A percentile compares a stretch with the other conserved stretches of the same genome.
Conservation (phyloP, 2,888 invertebrate species). For the Caenorhabditis uteleia region DNA sequence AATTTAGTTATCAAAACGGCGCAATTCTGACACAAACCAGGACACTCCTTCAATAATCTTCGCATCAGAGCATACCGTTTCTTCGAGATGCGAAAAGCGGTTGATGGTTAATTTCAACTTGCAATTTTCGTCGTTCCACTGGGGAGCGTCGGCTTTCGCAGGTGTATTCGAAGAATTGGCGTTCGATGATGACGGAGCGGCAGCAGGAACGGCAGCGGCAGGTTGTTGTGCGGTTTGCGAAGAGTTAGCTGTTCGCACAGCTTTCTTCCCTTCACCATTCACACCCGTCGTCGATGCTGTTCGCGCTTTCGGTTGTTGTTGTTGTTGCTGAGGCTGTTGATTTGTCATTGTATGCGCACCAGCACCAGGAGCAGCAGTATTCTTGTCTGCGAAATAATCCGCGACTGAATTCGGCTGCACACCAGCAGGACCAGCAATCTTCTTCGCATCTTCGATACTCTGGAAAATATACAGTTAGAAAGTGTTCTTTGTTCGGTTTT, state of each 20-base stretch:
- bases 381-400: slow-evolving; percentile 29
- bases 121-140: slow-evolving; percentile 70
- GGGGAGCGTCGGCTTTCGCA: slow-evolving; percentile 17
- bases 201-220: too few species aligned
- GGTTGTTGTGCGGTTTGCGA: slow-evolving; percentile 7
- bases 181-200: slow-evolving; percentile 9
- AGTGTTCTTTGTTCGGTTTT: too few species aligned
- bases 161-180: slow-evolving; percentile 4
- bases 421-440: slow-evolving; percentile 30
- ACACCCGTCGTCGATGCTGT: slow-evolving; percentile 27
- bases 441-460: neutral
- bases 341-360: too few species aligned
- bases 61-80: slow-evolving; percentile 83
- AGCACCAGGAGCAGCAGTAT: slow-evolving; percentile 2
- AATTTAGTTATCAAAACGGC: too few species aligned
- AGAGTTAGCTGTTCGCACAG: slow-evolving; percentile 6
- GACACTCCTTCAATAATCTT: slow-evolving; percentile 93
- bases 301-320: slow-evolving; percentile 18
- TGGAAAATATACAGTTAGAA: too few species aligned
- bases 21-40: too few species aligned
- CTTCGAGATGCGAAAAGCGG: slow-evolving; percentile 86
- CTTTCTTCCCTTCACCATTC: slow-evolving; percentile 23
- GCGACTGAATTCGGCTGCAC: slow-evolving; percentile 27
- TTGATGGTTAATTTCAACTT: slow-evolving; percentile 88
- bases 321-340: neutral